Percentiles rank a stretch among this genome's conserved stretches.
Evolutionary conservation across 1,140 invertebrate genomes (phyloP).

Genomic region (Pomacea maculata): DNA sequence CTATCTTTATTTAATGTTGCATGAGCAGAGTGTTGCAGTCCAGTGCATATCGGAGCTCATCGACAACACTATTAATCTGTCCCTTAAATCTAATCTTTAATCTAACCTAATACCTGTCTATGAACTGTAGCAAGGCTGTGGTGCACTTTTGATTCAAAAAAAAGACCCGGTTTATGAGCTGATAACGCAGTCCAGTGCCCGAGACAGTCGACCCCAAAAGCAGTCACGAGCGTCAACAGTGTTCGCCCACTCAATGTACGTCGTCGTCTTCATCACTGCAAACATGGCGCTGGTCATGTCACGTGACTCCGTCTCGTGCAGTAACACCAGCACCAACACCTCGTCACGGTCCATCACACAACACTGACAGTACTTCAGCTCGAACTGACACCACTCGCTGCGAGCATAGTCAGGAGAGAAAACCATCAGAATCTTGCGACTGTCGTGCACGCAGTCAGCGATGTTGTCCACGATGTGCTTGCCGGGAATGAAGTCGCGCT

Average conservation of each 20-base stretch:
- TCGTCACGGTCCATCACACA: constrained; percentile 26
- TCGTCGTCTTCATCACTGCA: constrained; percentile 20
- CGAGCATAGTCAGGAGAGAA: constrained; percentile 40
- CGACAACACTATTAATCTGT: no score
- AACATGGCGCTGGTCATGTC: constrained; percentile 23
- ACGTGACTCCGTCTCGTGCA: constrained; percentile 21
- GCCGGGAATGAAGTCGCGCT: constrained; percentile 50
- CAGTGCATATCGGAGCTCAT: no score
- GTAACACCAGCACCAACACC: constrained; percentile 26
- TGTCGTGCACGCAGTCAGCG: constrained; percentile 38
- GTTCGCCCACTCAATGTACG: constrained; percentile 20
- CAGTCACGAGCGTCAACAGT: neutral
- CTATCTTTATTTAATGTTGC: no score
- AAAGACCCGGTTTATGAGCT: no score
- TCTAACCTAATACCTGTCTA: no score
- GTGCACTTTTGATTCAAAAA: no score
- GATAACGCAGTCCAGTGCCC: no score
- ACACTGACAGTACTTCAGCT: constrained; percentile 62
- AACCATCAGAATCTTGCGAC: constrained; percentile 42
- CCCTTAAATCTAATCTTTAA: no score
- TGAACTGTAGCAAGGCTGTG: no score
- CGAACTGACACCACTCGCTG: constrained; percentile 50
- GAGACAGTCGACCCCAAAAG: neutral
- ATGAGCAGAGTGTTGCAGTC: no score
- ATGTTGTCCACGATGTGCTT: constrained; percentile 46